Evolutionary conservation across 23 tunicate genomes (phyloP).

Genomic region (Trididemnum nubilum): DNA sequence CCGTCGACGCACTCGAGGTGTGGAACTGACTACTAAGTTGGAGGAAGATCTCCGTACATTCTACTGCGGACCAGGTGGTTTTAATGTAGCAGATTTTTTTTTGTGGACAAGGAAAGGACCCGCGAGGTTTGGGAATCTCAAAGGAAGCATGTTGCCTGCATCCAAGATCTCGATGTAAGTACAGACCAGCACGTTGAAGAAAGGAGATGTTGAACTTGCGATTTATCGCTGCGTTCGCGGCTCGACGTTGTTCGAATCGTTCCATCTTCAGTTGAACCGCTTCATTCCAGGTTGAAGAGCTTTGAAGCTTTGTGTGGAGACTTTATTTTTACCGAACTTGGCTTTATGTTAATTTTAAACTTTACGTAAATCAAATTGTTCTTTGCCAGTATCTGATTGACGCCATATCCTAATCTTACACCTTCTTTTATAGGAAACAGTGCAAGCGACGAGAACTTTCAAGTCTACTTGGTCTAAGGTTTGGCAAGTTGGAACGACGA

Average conservation of each 20-base stretch:
- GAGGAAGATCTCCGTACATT: neutral
- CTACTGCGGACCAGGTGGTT: neutral
- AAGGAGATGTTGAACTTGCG: constrained; percentile 30
- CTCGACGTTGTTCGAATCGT: constrained; percentile 11
- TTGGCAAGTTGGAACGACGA: neutral
- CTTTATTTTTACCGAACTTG: no score
- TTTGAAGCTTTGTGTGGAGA: no score
- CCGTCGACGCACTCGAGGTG: constrained; percentile 32
- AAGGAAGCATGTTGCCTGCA: constrained; percentile 39
- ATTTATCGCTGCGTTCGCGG: constrained; percentile 22
- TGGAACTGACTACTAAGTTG: neutral
- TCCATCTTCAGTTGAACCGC: neutral
- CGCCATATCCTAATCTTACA: neutral
- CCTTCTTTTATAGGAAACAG: neutral
- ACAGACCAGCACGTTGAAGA: constrained; percentile 16
- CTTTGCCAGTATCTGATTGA: no score
- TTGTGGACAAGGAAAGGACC: neutral
- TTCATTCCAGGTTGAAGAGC: constrained; percentile 7
- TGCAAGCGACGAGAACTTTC: neutral
- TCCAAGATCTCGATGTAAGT: constrained; percentile 37
- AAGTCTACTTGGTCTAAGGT: neutral
- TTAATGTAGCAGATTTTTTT: neutral
- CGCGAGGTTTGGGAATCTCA: constrained; percentile 22
- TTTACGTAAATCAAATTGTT: no score
- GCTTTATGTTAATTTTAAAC: no score